Evolutionary conservation across 2,113 vertebrate species (phyloP).

Genomic region (Eonycteris spelaea): DNA sequence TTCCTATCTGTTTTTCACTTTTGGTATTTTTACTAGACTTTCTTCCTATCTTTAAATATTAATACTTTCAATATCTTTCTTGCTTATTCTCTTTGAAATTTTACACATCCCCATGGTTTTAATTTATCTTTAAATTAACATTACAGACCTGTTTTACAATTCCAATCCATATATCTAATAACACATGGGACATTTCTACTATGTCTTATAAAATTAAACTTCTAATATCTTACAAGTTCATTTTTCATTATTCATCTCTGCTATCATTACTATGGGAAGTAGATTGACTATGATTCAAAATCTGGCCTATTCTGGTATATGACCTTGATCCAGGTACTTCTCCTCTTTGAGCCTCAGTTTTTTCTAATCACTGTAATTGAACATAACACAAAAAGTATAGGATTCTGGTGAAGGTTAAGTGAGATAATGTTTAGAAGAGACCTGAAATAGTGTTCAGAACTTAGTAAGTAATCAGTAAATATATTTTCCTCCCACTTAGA

Average conservation of each 20-base stretch:
- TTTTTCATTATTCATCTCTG: background rate
- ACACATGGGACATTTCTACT: background rate
- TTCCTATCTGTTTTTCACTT: background rate
- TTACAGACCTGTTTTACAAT: background rate
- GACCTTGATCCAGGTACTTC: too few relatives aligned
- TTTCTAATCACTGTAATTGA: background rate
- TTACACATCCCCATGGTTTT: background rate
- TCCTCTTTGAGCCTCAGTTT: background rate
- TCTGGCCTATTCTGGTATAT: background rate
- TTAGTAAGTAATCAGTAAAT: background rate
- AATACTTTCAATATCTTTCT: background rate
- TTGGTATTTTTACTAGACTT: background rate
- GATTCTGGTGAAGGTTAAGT: background rate
- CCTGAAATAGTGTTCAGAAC: background rate
- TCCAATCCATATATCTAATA: background rate
- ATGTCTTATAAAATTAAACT: background rate
- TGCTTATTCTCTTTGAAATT: background rate
- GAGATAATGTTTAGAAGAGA: background rate
- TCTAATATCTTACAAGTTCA: background rate
- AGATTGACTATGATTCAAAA: background rate
- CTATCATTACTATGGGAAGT: rapidly evolving
- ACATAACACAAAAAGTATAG: background rate
- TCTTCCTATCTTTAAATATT: background rate
- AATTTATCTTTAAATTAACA: background rate
- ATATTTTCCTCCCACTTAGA: background rate